Evolutionary conservation across 2,797 vertebrate species (phyloP).

Genomic region (Megaceryle alcyon): DNA sequence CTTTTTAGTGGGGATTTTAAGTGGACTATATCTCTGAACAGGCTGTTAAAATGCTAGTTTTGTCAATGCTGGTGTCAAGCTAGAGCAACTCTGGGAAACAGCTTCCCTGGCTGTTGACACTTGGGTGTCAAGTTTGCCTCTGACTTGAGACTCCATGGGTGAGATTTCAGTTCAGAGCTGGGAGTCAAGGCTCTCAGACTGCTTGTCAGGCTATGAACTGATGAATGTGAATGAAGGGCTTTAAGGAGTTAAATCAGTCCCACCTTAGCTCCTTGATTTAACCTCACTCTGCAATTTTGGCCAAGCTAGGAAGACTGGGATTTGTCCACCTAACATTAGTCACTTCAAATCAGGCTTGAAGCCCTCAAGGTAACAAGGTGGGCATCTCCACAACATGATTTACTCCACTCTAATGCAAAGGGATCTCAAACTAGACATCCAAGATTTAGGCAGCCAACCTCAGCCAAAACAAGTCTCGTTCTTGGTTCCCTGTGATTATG

Average conservation of each 20-base stretch:
- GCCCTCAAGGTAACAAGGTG: neutral
- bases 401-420: neutral
- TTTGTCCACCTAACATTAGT: neutral
- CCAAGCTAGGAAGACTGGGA: neutral
- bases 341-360: neutral
- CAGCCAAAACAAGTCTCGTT: neutral
- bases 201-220: neutral
- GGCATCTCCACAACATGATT: neutral
- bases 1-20: constrained; percentile 12
- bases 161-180: constrained; percentile 7
- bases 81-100: neutral
- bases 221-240: neutral
- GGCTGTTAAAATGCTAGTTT: neutral
- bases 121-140: neutral
- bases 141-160: neutral
- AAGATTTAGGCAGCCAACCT: neutral
- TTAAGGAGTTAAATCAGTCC: neutral
- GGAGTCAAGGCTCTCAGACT: neutral
- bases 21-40: neutral
- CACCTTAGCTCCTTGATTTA: neutral
- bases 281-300: neutral
- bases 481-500: neutral
- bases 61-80: neutral
- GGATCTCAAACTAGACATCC: neutral
- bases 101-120: neutral